Conservation (phyloP, 1,140 invertebrate species). For the Meloidogyne exigua region DNA sequence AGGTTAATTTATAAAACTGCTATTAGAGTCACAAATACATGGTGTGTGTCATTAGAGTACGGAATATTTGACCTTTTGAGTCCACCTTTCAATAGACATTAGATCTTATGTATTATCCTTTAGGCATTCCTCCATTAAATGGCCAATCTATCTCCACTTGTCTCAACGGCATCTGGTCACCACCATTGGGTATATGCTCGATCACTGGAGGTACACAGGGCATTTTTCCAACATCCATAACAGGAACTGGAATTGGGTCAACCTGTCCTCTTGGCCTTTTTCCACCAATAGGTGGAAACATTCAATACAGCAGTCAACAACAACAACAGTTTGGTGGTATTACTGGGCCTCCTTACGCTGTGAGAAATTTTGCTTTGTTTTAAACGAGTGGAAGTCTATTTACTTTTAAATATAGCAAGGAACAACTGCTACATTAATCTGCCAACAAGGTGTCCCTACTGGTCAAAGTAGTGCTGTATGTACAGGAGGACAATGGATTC, state of each 20-base stretch:
- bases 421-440: slow-evolving; percentile 5
- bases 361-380: slow-evolving; percentile 14
- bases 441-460: slow-evolving; percentile 12
- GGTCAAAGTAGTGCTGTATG: slow-evolving; percentile 17
- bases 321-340: slow-evolving; percentile 1
- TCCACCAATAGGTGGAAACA: slow-evolving; percentile 7
- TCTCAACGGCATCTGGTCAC: slow-evolving; percentile 13
- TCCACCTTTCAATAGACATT: no score
- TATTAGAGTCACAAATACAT: not conserved
- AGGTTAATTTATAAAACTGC: no score
- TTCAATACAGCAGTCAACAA: slow-evolving; percentile 3
- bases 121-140: slow-evolving; percentile 3
- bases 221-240: not conserved
- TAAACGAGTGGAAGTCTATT: no score
- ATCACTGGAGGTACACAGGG: slow-evolving; percentile 14
- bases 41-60: no score
- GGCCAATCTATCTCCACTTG: slow-evolving; percentile 2
- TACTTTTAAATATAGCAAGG: not conserved
- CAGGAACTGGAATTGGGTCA: not conserved
- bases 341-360: slow-evolving; percentile 7
- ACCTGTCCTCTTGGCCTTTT: slow-evolving; percentile 8
- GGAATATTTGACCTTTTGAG: not conserved
- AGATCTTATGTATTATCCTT: no score
- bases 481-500: slow-evolving; percentile 25
- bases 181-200: not conserved